Evolutionary conservation across 2,113 vertebrate genomes (phyloP), one percentile per base, ranked within the genome.

Genomic region (Deroptyus accipitrinus): DNA sequence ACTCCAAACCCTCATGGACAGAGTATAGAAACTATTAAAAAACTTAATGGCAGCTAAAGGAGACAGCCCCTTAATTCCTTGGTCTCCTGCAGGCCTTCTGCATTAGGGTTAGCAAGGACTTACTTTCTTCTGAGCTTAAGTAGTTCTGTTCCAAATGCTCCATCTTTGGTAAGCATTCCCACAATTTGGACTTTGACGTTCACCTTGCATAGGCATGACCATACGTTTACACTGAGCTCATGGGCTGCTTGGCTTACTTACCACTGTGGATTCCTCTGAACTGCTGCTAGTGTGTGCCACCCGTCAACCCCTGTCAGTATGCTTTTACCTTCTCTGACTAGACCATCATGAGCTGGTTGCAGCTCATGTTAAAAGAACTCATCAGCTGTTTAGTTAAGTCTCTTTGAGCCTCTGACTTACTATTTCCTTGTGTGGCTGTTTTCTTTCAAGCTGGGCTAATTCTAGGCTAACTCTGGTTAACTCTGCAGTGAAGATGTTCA

Each of bases 141-240:
- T 48, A 41, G 10, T 69, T 62, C 31, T 78, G 1, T 83, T 86
- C 54, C 46, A 74, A 19, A 42, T 59, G 15, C 30, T 74, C 4
- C 18, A 4, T 72, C 31, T 82, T 52, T 68, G 44, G 52, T 44
- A 66, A 66, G n/a, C 9, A 4, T 18, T 28, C 18, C 35, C 22
- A 59, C 20, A 14, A 4, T 59, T 49, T 63, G 54, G 41, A 35
- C 41, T 66, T 73, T 4, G 42, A 6, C 2, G 1, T 57, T 64
- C 15, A 14, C 35, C 35, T 72, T 82, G 37, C 1, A 0, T 23
- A 17, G 63, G 4, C 13, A 8, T 17, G 52, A 33, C 14, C 0
- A 1, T 28, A 18, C 2, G 6, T 19, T 73, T 73, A 19, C 46
- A 59, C 28, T n/a, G 63, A 20, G 7, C 33, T 78, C 0, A 0